These are phyloP conservation scores for Diarsia rubi DNA, from an alignment of 2,888 invertebrate species.

Conservation along the genomic window DNA sequence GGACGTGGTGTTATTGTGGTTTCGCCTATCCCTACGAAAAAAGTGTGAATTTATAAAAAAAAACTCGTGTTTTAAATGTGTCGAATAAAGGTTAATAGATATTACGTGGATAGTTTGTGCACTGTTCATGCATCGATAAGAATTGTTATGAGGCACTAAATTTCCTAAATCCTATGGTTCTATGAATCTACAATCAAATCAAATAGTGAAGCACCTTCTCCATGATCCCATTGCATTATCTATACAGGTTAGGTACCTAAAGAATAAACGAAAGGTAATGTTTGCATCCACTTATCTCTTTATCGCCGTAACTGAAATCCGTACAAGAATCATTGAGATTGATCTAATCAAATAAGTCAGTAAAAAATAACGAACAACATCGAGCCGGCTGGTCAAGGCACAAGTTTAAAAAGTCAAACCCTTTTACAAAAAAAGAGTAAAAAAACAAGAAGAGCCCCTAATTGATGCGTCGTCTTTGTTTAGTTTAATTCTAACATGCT, in stretches of 20 bases:
- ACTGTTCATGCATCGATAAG: no score
- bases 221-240: conserved; percentile 30
- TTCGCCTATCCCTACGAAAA: neutral
- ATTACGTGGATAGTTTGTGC: neutral
- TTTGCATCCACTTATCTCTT: conserved; percentile 85
- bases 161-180: neutral
- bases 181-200: no score
- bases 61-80: neutral
- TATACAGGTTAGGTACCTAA: conserved; percentile 66
- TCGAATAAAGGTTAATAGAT: neutral
- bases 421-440: conserved; percentile 84
- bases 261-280: conserved; percentile 68
- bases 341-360: conserved; percentile 88
- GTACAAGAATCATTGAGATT: conserved; percentile 89
- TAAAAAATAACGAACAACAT: conserved; percentile 87
- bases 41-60: neutral
- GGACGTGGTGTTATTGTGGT: neutral
- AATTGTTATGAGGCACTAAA: neutral
- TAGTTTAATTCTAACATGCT: conserved; percentile 91
- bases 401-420: conserved; percentile 88
- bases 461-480: conserved; percentile 92
- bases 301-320: conserved; percentile 88
- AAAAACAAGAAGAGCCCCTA: conserved; percentile 85
- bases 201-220: neutral
- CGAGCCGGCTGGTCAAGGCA: conserved; percentile 85